A percentile compares a stretch with the other conserved stretches of the same genome.
Conservation (phyloP, 2,113 vertebrate genomes). For the Alligator sinensis region DNA sequence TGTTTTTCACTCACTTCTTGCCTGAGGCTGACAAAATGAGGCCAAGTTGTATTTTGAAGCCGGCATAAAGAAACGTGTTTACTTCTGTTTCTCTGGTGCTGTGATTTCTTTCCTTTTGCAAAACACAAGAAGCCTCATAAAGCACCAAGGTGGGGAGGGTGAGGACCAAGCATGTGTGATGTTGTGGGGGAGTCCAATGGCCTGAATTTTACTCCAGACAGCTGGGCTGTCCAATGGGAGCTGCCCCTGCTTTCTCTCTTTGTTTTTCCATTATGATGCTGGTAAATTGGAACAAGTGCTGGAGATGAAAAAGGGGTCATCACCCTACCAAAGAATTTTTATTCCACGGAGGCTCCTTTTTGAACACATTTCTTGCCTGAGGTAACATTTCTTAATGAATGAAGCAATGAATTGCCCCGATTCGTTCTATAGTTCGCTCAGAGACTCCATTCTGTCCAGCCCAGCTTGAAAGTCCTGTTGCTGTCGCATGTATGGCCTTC, state of each 20-base stretch:
- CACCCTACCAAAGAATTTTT: background rate
- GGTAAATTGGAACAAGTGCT: background rate
- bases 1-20: background rate
- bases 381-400: background rate
- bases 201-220: background rate
- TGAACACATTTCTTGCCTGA: background rate
- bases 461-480: background rate
- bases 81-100: background rate
- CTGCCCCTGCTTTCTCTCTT: background rate
- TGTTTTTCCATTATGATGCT: background rate
- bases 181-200: accelerated
- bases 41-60: background rate
- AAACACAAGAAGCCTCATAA: background rate
- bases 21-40: accelerated
- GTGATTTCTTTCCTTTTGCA: background rate
- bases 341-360: background rate
- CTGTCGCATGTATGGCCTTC: background rate
- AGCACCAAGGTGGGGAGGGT: background rate
- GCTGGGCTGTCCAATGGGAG: background rate
- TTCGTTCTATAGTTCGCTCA: background rate
- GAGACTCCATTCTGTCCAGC: accelerated
- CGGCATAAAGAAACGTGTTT: accelerated
- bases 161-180: conserved; percentile 1
- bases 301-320: background rate
- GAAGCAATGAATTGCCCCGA: background rate